Evolutionary conservation across 2,797 vertebrate genomes (phyloP), one percentile per base, ranked within the genome.

Genomic region (Zenarchopterus dispar): DNA sequence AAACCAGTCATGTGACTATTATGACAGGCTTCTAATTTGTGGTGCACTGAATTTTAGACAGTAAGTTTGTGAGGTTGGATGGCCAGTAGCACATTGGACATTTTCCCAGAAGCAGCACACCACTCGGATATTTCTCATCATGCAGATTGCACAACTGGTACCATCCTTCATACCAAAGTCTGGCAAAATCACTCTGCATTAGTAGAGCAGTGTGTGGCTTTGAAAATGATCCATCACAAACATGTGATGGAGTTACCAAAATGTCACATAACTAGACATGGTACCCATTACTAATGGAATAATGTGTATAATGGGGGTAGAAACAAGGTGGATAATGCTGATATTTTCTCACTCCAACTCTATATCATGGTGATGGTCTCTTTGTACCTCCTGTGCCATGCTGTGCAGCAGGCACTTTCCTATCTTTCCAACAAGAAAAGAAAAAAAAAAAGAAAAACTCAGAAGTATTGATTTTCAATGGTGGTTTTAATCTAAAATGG

Each of bases 401-500:
- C 62, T 64, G 62, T 23, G 45, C 57, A 41, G 48, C 61, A 65
- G 62, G 45, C 45, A 11, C 64, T 42, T 10, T 70, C 13, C 23
- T 50, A 43, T 79, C 67, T 67, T 54, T 45, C 67, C 64, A 58
- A 64, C 42, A 23, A 55, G 82, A 61, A 64, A 66, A 64, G 3
- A 28, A 28, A 28, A 28, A 28, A 6, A 28, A 28, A 28, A 28
- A 28, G 5, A 28, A 28, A 28, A 28, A 4, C 45, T 76, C 56
- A 70, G 57, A 80, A 59, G 39, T 65, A 84, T 87, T 49, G 80
- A 88, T 87, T 84, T 80, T 56, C 67, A 78, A 88, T 77, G 67
- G 75, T 23, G 59, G 66, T 62, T 87, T 88, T 86, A 86, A 81
- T 87, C 73, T 74, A 74, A 78, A 87, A 88, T 73, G 83, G 78